phyloP scores from a whole-genome alignment of 1,140 invertebrate genomes.

The Drosophila saltans region DNA sequence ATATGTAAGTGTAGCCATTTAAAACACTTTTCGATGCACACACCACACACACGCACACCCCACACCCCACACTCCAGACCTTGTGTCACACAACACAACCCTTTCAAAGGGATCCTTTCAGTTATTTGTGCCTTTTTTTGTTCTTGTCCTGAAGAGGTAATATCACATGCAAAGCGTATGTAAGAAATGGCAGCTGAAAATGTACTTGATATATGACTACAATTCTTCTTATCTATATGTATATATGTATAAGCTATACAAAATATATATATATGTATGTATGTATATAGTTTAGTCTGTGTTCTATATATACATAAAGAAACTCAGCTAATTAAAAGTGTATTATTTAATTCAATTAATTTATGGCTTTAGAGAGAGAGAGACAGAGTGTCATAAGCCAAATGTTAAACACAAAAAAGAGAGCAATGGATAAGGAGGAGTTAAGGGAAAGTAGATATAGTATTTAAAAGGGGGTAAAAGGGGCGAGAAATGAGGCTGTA shows the following conservation, averaged over 20 bases:
- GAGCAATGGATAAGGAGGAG: background rate
- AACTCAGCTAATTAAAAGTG: conserved; percentile 75
- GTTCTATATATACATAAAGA: conserved; percentile 1
- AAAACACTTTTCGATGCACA: conserved; percentile 64
- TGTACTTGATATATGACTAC: background rate
- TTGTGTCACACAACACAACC: conserved; percentile 33
- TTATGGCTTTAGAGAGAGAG: conserved; percentile 45
- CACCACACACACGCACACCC: background rate
- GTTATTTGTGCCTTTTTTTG: background rate
- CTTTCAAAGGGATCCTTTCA: conserved; percentile 31
- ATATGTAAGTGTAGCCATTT: conserved; percentile 64
- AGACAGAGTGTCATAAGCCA: conserved; percentile 43
- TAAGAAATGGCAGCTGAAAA: conserved; percentile 9
- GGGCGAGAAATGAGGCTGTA: conserved; percentile 21
- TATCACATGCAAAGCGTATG: background rate
- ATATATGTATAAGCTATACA: background rate
- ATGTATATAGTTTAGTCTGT: background rate
- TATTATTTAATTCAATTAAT: conserved; percentile 76
- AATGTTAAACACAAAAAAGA: conserved; percentile 64
- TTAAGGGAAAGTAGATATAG: too few species aligned
- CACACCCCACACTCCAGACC: background rate
- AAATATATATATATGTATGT: background rate
- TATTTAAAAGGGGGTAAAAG: background rate
- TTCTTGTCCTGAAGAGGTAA: background rate
- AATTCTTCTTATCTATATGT: too few species aligned